Percentiles rank a stretch among this genome's conserved stretches.
Conservation (phyloP, 1,140 invertebrate genomes). For the Meloidogyne hapla region DNA sequence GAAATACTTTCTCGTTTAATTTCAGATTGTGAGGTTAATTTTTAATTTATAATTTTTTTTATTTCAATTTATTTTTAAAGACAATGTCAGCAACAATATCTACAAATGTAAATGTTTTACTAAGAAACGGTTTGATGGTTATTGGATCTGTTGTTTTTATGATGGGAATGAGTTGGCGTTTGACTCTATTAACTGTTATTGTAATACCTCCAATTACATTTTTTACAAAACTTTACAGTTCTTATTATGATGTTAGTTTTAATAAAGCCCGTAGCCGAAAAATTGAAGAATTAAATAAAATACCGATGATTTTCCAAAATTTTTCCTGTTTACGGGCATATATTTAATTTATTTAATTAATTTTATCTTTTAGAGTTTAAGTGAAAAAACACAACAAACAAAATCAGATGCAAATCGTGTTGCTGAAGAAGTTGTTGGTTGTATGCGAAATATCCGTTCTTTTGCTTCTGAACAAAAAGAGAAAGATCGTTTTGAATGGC, state of each 20-base stretch:
- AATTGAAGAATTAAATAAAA: too few species aligned
- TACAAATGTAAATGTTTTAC: conserved; percentile 59
- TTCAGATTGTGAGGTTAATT: conserved; percentile 33
- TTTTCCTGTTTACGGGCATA: too few species aligned
- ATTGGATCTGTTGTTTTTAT: conserved; percentile 64
- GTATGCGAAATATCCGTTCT: conserved; percentile 64
- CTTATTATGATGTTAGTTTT: conserved; percentile 63
- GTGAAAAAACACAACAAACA: conserved; percentile 64
- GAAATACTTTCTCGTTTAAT: conserved; percentile 33
- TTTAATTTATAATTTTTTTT: conserved; percentile 13
- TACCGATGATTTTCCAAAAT: too few species aligned
- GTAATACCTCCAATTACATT: conserved; percentile 61
- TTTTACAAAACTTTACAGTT: conserved; percentile 63
- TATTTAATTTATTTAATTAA: not conserved
- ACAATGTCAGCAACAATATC: conserved; percentile 62
- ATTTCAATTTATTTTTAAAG: conserved; percentile 31
- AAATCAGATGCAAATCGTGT: conserved; percentile 66
- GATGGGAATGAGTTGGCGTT: conserved; percentile 65
- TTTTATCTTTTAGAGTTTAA: conserved; percentile 62
- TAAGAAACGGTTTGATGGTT: conserved; percentile 60
- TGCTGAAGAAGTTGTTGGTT: conserved; percentile 64
- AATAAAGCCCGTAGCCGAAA: too few species aligned
- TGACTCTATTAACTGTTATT: conserved; percentile 63
- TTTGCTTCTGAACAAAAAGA: conserved; percentile 65
- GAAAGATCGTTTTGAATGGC: conserved; percentile 49